phyloP scores from a whole-genome alignment of 2,113 vertebrate species.

The Balaeniceps rex region DNA sequence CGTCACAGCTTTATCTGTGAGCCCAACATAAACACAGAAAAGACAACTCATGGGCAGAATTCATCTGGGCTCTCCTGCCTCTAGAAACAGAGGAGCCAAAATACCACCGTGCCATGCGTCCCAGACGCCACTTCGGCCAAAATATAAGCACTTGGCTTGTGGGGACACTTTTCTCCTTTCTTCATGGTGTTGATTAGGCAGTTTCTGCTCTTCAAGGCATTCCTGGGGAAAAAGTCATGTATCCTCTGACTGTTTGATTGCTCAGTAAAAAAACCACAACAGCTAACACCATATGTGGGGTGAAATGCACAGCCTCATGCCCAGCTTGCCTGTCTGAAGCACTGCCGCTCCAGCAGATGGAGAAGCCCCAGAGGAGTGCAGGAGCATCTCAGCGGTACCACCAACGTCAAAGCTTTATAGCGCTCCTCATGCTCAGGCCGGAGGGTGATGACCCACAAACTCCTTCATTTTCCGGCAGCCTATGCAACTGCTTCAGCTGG shows the following conservation, averaged over 20 bases:
- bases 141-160: not conserved
- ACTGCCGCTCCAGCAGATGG: not conserved
- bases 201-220: not conserved
- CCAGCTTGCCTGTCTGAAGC: not conserved
- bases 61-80: not conserved
- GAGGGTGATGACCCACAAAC: not conserved
- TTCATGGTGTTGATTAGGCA: not conserved
- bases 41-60: not conserved
- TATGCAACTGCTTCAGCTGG: not conserved
- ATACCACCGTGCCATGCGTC: rapidly evolving
- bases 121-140: not conserved
- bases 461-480: not conserved
- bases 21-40: not conserved
- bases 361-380: not conserved
- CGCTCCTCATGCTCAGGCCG: not conserved
- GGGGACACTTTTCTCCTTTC: not conserved
- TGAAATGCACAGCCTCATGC: rapidly evolving
- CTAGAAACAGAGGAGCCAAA: not conserved
- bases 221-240: not conserved
- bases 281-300: rapidly evolving
- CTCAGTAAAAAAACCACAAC: not conserved
- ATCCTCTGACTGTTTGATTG: not conserved
- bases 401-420: not conserved
- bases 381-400: not conserved
- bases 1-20: not conserved